Evolutionary conservation across 1,140 invertebrate genomes (phyloP).

Genomic region (Hesperophylax magnus): DNA sequence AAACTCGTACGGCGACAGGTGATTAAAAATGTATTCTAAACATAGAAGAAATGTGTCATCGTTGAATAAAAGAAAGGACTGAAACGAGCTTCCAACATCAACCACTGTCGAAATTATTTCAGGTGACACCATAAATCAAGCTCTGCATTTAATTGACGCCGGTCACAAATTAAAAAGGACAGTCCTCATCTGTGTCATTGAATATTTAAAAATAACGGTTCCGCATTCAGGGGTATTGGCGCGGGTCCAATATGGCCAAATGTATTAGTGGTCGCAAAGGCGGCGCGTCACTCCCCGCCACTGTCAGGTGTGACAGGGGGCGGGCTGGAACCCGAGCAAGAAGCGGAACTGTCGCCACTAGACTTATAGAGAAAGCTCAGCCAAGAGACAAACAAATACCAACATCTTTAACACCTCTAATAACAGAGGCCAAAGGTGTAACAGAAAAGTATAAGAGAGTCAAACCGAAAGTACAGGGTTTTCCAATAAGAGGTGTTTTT

Average conservation of each 20-base stretch:
- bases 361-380: too few species aligned
- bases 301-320: constrained; percentile 9
- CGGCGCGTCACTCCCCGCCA: background rate
- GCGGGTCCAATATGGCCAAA: constrained; percentile 26
- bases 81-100: background rate
- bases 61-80: too few species aligned
- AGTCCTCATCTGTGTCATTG: constrained; percentile 36
- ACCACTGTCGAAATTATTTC: background rate
- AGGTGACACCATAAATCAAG: constrained; percentile 24
- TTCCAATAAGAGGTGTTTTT: too few species aligned
- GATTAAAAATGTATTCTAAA: too few species aligned
- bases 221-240: constrained; percentile 27
- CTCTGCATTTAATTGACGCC: constrained; percentile 23
- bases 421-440: too few species aligned
- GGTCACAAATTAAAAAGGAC: constrained; percentile 29
- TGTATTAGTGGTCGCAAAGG: constrained; percentile 12
- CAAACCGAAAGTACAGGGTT: too few species aligned
- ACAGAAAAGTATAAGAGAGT: too few species aligned
- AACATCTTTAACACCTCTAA: too few species aligned
- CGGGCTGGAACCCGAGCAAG: background rate
- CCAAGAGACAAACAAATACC: too few species aligned
- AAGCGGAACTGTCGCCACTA: too few species aligned
- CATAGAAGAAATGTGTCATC: too few species aligned
- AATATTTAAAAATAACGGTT: constrained; percentile 22
- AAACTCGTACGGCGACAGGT: too few species aligned